Percentiles rank a stretch among this genome's conserved stretches.
Evolutionary conservation across 1,140 invertebrate genomes (phyloP).

Genomic region (Dinothrombium tinctorium): DNA sequence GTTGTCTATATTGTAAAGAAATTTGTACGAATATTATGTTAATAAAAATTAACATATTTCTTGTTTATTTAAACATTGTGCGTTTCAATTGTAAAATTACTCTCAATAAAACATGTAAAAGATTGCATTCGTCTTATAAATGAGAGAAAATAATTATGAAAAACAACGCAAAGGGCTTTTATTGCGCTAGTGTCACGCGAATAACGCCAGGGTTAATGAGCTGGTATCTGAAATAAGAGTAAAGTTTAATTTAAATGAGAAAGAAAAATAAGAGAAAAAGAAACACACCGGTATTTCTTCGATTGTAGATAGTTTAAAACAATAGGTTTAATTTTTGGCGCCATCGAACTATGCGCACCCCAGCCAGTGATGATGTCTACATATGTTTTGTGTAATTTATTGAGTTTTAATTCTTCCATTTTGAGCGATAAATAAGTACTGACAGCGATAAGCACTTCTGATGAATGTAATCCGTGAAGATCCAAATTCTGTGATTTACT

Average conservation of each 20-base stretch:
- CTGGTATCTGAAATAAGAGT: not conserved
- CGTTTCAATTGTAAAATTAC: too few species aligned
- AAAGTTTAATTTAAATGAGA: not conserved
- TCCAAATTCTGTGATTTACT: not conserved
- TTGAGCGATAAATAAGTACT: not conserved
- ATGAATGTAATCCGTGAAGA: constrained; percentile 3
- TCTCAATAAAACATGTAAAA: too few species aligned
- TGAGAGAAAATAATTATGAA: too few species aligned
- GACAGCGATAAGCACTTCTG: constrained; percentile 1
- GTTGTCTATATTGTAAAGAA: too few species aligned
- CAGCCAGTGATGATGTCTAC: constrained; percentile 5
- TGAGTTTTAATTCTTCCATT: constrained; percentile 1
- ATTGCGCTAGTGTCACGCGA: not conserved
- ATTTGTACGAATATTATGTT: too few species aligned
- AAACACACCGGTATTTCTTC: constrained; percentile 3
- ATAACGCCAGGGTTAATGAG: constrained; percentile 1
- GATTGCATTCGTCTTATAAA: too few species aligned
- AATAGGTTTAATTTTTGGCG: constrained; percentile 2
- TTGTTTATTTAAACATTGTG: too few species aligned
- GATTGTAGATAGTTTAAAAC: constrained; percentile 4
- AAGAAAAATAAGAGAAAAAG: too few species aligned
- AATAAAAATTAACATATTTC: too few species aligned
- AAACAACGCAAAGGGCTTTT: too few species aligned
- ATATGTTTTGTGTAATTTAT: not conserved
- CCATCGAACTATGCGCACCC: not conserved